These are phyloP conservation scores for Xiphorhynchus elegans DNA, from an alignment of 2,113 vertebrate genomes.

Conservation along the genomic window DNA sequence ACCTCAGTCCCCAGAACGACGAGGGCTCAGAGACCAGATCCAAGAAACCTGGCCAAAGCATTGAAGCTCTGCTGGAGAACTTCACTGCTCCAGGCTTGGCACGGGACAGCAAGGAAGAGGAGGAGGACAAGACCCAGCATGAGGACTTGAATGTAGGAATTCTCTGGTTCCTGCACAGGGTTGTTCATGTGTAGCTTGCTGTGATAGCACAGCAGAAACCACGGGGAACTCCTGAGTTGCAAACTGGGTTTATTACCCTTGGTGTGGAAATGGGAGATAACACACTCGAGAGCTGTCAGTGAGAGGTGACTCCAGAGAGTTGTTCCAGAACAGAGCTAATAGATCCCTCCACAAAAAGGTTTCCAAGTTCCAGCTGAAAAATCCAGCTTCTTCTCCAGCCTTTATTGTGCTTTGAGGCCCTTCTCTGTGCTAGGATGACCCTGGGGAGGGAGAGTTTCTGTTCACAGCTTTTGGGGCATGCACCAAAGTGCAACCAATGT, in stretches of 20 bases:
- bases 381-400: background rate
- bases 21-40: conserved; percentile 77
- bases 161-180: background rate
- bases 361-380: background rate
- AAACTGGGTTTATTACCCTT: background rate
- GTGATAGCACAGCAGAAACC: background rate
- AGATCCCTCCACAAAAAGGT: background rate
- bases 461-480: background rate
- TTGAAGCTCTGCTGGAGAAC: conserved; percentile 72
- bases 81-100: conserved; percentile 51
- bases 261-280: background rate
- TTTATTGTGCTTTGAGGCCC: background rate
- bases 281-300: background rate
- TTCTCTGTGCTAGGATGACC: background rate
- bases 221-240: background rate
- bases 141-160: conserved; percentile 91
- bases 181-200: background rate
- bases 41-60: conserved; percentile 74
- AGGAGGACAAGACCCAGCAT: conserved; percentile 88
- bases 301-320: background rate
- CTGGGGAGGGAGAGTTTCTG: background rate
- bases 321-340: background rate
- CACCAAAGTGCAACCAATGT: background rate
- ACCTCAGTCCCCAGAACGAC: conserved; percentile 84
- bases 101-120: conserved; percentile 81